Evolutionary conservation across 2,888 invertebrate genomes (phyloP).

Genomic region (Harmothoe impar): DNA sequence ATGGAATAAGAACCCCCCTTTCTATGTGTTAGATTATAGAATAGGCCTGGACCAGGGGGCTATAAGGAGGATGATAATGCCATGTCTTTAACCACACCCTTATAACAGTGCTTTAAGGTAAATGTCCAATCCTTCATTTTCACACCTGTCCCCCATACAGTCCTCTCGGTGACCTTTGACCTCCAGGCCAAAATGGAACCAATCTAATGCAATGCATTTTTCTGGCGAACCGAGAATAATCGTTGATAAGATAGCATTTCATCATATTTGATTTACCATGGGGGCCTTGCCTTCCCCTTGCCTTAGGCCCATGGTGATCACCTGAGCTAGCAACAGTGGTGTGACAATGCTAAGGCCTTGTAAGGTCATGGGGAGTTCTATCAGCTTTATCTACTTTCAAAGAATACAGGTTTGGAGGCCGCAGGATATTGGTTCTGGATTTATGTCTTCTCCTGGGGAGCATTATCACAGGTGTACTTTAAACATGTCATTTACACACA

Average conservation of each 20-base stretch:
- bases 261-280: conserved; percentile 38
- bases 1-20: background rate
- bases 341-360: background rate
- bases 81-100: background rate
- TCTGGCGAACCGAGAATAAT: background rate
- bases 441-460: background rate
- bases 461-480: background rate
- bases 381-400: background rate
- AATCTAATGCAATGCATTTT: background rate
- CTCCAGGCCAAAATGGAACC: background rate
- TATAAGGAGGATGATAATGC: background rate
- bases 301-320: background rate
- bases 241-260: background rate
- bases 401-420: background rate
- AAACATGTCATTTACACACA: background rate
- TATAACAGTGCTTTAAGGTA: background rate
- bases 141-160: conserved; percentile 17
- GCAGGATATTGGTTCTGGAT: background rate
- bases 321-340: background rate
- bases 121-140: conserved; percentile 5
- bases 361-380: background rate
- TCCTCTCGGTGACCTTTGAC: background rate
- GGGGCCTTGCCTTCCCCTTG: background rate
- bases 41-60: background rate
- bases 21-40: too few species aligned